These are phyloP conservation scores for Steatocranus sp. DNA, from an alignment of 2,797 vertebrate genomes.

Conservation along the genomic window DNA sequence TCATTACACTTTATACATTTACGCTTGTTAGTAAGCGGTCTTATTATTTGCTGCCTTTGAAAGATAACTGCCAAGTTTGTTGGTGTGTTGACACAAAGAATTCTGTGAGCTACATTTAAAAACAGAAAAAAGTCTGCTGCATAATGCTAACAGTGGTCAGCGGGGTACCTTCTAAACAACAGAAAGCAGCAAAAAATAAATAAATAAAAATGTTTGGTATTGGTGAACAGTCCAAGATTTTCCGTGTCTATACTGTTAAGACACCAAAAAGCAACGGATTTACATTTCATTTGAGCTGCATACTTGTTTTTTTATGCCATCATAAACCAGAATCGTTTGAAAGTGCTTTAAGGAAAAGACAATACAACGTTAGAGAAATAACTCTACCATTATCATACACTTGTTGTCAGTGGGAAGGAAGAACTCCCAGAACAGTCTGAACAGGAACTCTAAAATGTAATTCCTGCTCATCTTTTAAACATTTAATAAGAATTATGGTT, in stretches of 20 bases:
- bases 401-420: background rate
- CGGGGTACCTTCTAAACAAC: background rate
- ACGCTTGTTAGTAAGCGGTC: background rate
- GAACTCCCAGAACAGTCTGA: background rate
- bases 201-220: background rate
- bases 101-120: background rate
- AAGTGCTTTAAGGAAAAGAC: background rate
- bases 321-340: background rate
- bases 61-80: background rate
- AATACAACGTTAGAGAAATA: background rate
- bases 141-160: background rate
- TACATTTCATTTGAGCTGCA: background rate
- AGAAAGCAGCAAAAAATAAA: background rate
- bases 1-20: background rate
- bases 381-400: background rate
- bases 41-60: background rate
- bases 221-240: background rate
- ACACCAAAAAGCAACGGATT: background rate
- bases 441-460: background rate
- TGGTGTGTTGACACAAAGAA: background rate
- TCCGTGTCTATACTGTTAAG: background rate
- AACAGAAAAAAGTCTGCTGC: background rate
- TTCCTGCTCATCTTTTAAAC: background rate
- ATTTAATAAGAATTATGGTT: background rate
- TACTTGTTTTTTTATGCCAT: background rate